These are phyloP conservation scores for Eledone cirrhosa DNA, from an alignment of 2,888 invertebrate genomes.

Conservation along the genomic window DNA sequence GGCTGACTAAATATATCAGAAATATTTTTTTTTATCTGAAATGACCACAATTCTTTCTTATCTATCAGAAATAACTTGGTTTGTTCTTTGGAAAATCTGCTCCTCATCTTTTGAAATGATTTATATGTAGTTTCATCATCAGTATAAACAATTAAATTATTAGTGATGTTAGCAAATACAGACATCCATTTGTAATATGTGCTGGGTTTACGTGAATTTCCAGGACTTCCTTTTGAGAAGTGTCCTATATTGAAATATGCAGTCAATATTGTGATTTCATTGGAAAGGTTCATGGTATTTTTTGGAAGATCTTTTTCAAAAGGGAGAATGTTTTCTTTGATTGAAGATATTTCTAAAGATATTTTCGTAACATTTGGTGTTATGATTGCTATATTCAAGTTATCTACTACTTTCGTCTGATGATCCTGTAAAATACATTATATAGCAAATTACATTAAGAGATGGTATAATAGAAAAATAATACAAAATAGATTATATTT, in stretches of 20 bases:
- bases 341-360: no score
- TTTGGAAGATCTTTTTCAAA: no score
- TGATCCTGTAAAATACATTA: no score
- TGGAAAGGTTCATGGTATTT: conserved; percentile 15
- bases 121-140: conserved; percentile 41
- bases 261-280: conserved; percentile 50
- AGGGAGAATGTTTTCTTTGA: no score
- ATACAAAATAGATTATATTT: no score
- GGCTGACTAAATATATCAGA: conserved; percentile 46
- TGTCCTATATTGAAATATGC: conserved; percentile 50
- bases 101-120: conserved; percentile 41
- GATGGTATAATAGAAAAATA: no score
- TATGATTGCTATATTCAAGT: no score
- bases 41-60: conserved; percentile 48
- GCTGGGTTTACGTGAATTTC: conserved; percentile 36
- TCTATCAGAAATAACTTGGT: conserved; percentile 43
- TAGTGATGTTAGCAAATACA: conserved; percentile 49
- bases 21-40: conserved; percentile 44
- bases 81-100: conserved; percentile 37
- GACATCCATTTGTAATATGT: conserved; percentile 54
- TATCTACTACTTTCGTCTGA: no score
- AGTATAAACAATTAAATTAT: conserved; percentile 51
- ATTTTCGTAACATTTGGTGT: no score
- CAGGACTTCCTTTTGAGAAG: conserved; percentile 41
- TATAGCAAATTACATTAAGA: no score